A percentile compares a stretch with the other conserved stretches of the same genome.
Conservation (phyloP, 2,113 vertebrate species). For the Dromas ardeola region DNA sequence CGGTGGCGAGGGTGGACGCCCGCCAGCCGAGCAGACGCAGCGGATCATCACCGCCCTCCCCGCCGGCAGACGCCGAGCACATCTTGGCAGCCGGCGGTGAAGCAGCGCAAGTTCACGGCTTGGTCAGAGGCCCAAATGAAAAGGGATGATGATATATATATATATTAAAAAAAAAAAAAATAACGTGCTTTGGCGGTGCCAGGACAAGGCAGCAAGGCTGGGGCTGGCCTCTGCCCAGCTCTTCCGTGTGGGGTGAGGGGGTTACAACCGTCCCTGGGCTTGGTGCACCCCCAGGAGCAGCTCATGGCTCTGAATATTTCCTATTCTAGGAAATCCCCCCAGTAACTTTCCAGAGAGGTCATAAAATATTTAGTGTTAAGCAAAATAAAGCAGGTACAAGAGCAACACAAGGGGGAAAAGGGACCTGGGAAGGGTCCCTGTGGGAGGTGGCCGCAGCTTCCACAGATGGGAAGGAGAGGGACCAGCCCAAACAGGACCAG, state of each 20-base stretch:
- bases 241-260: fast-evolving
- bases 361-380: neutral
- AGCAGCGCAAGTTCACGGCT: neutral
- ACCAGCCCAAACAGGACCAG: neutral
- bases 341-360: neutral
- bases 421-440: neutral
- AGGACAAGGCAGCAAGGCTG: neutral
- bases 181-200: fast-evolving
- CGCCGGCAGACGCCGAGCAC: fast-evolving
- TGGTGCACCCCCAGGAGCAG: neutral
- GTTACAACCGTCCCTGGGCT: neutral
- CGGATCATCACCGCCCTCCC: neutral
- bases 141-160: neutral
- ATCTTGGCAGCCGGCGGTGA: neutral
- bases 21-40: neutral
- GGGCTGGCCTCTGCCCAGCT: neutral
- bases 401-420: neutral
- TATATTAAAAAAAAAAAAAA: neutral
- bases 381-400: neutral
- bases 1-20: fast-evolving
- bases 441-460: neutral
- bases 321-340: neutral
- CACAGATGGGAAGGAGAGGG: neutral
- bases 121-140: neutral
- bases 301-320: neutral